Evolutionary conservation across 2,888 invertebrate genomes (phyloP), one percentile per base, ranked within the genome.

Genomic region (Eledona agricola): DNA sequence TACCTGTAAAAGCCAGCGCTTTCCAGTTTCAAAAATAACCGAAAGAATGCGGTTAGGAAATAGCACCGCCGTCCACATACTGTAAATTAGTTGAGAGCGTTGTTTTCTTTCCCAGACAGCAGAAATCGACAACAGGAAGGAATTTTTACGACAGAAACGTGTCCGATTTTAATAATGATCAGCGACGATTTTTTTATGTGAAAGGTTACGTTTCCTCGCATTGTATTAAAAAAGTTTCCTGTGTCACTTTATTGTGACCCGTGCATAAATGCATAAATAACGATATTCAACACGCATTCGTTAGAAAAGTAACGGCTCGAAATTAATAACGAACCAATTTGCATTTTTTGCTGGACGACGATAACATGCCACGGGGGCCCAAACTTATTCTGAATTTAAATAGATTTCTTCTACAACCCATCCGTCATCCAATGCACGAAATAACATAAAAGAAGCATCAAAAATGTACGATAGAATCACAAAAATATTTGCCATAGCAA

Each of bases 221-320:
- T 59, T 57, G 59, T 59, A 57, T 59, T 59, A 55, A 52, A 57
- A 59, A 57, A 53, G 53, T 52, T 57, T 58, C 58, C 58, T 53
- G 58, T 47, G 47, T 51, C 42, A 57, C 55, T 52, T 34, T 35
- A 50, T 25, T 47, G 42, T 50, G 55, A 57, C 57, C 56, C 42
- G 43, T 59, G 57, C 55, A 59, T 59, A 59, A 55, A 43, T 51
- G 46, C 54, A 57, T 52, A 58, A 58, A 53, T 35, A 52, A 55
- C 37, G 51, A 35, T 37, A 52, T 49, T 51, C 42, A 53, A 51
- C 26, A 34, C 50, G 45, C 45, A 45, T 31, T 31, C 11, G 4
- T 34, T 34, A 20, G 23, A 13, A 22, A 20, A 23, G 13, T 19
- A 42, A n/a, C 22, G 22, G 29, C 20, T 31, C 19, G 17, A 20